Base-by-base conservation (phyloP, 35 echinoderm and acorn worm species). In the Eucidaris tribuloides region DNA sequence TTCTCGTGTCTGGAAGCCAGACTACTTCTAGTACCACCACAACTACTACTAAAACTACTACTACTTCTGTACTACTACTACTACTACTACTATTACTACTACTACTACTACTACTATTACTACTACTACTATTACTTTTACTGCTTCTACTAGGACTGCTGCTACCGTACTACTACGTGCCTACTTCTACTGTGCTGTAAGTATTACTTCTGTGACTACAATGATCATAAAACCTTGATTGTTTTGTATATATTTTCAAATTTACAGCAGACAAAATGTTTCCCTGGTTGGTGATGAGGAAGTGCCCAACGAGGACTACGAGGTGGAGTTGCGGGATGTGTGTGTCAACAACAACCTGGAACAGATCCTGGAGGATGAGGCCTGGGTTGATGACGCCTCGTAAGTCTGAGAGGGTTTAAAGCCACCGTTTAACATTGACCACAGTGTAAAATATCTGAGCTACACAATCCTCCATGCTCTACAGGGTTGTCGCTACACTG, bases 351-450 rank as follows among this genome's bases (percentile, higher is more conserved):
- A 86, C 35, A 83, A 86, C 57, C 66, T 97, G 19, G 85, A 82
- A 11, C 84, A 92, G 25, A 84, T 97, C n/a, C 64, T 92, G 7
- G 70, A 82, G 31, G 90, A 97, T 54, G 94, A 87, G 44, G 87
- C 89, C 71, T 97, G 90, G 90, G 78, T 92, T 0, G 94, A 92
- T 82, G 94, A 97, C 66, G 94, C 94, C 15, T 82, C 90, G 94
- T 97, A 79, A 85, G 94, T 91, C 46, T 2, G 17, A 50, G 13
- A 19, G 27, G 19, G 33, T 31, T 19, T 70, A 18, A 34, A 34
- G 17, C 14, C n/a, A 5, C 37, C 4, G 20, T 71, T 7, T 71
- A 71, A 24, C 6, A 29, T 31, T 31, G 15, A 4, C 17, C 37
- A 71, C 20, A 31, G 27, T 28, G 0, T 71, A 24, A 20, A 24